Percentiles rank a stretch among this genome's conserved stretches.
phyloP scores from a whole-genome alignment of 2,797 vertebrate genomes.

The Dallia pectoralis region DNA sequence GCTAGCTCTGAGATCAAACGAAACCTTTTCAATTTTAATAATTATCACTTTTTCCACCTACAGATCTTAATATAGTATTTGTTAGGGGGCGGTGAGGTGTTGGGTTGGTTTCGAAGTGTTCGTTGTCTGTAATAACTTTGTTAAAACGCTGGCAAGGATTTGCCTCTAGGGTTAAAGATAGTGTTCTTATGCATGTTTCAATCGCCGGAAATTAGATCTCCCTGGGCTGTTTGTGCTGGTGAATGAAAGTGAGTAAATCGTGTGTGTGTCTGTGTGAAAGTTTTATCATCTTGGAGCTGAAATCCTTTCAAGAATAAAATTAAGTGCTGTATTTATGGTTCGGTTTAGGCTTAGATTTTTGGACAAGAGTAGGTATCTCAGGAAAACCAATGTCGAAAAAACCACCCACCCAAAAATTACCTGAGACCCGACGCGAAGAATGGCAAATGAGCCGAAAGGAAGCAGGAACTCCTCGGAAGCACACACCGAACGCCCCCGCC shows the following conservation, averaged over 20 bases:
- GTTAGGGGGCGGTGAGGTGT: not conserved
- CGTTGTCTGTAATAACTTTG: slow-evolving; percentile 43
- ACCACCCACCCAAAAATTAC: not conserved
- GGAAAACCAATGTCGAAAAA: not conserved
- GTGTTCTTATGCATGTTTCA: slow-evolving; percentile 43
- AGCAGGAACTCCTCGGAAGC: no score
- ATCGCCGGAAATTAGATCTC: slow-evolving; percentile 55
- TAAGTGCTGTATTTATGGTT: no score
- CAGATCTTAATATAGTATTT: not conserved
- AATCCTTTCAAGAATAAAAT: no score
- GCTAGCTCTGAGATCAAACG: slow-evolving; percentile 29
- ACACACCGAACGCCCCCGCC: slow-evolving; percentile 19
- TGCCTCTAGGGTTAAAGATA: slow-evolving; percentile 38
- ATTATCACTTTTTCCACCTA: not conserved
- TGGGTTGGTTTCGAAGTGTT: slow-evolving; percentile 30
- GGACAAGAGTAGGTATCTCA: not conserved
- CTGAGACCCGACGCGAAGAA: not conserved
- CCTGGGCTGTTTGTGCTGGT: slow-evolving; percentile 51
- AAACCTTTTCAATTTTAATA: not conserved
- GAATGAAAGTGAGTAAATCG: slow-evolving; percentile 45
- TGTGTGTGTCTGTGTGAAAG: slow-evolving; percentile 11
- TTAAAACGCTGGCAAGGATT: slow-evolving; percentile 26
- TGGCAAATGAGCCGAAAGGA: not conserved
- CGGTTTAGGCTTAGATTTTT: no score
- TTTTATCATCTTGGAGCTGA: no score